These are phyloP conservation scores for Subacronicta megacephala DNA, from an alignment of 2,888 invertebrate species.

Conservation along the genomic window DNA sequence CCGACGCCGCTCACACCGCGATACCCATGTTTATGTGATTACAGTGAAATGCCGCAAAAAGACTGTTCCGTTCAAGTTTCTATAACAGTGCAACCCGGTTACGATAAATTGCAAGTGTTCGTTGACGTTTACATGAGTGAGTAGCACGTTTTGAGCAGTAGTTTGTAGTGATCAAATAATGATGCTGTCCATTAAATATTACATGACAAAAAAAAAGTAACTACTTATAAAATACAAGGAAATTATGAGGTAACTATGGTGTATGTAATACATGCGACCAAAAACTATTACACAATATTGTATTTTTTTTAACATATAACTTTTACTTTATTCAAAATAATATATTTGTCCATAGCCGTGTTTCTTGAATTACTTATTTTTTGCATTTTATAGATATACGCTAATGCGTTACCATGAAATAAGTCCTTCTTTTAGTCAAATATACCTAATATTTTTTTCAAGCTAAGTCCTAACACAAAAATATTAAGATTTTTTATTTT, in stretches of 20 bases:
- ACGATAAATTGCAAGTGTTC: conserved; percentile 83
- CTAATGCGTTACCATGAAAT: no score
- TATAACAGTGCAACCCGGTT: conserved; percentile 83
- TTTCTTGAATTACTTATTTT: no score
- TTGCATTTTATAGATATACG: no score
- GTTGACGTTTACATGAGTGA: conserved; percentile 89
- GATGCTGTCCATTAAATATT: conserved; percentile 24
- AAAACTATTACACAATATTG: conserved; percentile 26
- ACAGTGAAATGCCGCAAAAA: conserved; percentile 86
- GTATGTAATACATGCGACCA: conserved; percentile 5
- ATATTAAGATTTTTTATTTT: no score
- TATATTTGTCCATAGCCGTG: not conserved
- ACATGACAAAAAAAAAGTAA: conserved; percentile 30
- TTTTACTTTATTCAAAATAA: no score
- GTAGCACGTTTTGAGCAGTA: conserved; percentile 62
- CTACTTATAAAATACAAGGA: conserved; percentile 32
- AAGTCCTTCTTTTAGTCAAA: no score
- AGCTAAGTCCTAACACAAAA: no score
- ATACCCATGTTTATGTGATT: conserved; percentile 71
- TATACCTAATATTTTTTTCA: no score
- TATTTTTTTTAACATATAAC: no score
- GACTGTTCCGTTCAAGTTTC: conserved; percentile 86
- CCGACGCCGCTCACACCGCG: conserved; percentile 51
- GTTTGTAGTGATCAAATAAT: conserved; percentile 46
- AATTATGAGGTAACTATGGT: conserved; percentile 29